These are phyloP conservation scores for Tethea ocularis DNA, from an alignment of 2,888 invertebrate genomes.

Conservation along the genomic window DNA sequence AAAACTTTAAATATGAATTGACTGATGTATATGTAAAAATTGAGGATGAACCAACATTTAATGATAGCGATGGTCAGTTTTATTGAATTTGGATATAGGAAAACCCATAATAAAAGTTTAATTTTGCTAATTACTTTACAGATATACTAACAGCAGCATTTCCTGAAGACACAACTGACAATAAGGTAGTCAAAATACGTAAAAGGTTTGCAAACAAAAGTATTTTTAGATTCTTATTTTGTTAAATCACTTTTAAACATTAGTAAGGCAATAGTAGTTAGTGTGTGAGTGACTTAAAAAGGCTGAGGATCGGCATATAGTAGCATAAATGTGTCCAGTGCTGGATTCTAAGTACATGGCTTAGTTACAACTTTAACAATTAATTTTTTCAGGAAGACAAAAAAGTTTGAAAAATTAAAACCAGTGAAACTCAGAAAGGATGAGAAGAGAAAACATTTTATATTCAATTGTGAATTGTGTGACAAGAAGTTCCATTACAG, in stretches of 20 bases:
- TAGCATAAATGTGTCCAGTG: too few species aligned
- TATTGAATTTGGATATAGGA: neutral
- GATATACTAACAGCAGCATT: slow-evolving; percentile 24
- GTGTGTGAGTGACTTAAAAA: too few species aligned
- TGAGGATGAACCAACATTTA: slow-evolving; percentile 18
- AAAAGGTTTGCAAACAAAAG: slow-evolving; percentile 20
- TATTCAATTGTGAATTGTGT: slow-evolving; percentile 62
- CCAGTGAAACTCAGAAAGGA: slow-evolving; percentile 25
- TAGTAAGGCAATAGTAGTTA: too few species aligned
- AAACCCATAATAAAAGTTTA: too few species aligned
- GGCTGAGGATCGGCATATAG: too few species aligned
- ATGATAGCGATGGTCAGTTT: slow-evolving; percentile 13
- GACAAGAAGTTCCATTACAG: slow-evolving; percentile 59
- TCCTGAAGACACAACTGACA: slow-evolving; percentile 18
- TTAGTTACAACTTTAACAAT: neutral
- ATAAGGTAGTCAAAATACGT: slow-evolving; percentile 18
- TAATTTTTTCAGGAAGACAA: slow-evolving; percentile 29
- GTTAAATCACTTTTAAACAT: neutral
- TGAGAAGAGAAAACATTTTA: slow-evolving; percentile 44
- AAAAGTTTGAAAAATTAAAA: slow-evolving; percentile 32
- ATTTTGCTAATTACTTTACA: slow-evolving; percentile 23
- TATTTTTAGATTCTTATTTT: neutral
- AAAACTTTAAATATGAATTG: slow-evolving; percentile 1
- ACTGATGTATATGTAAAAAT: slow-evolving; percentile 23
- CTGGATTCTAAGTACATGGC: too few species aligned